Evolutionary conservation across 1,140 invertebrate species (phyloP).

Genomic region (Procambarus clarkii): DNA sequence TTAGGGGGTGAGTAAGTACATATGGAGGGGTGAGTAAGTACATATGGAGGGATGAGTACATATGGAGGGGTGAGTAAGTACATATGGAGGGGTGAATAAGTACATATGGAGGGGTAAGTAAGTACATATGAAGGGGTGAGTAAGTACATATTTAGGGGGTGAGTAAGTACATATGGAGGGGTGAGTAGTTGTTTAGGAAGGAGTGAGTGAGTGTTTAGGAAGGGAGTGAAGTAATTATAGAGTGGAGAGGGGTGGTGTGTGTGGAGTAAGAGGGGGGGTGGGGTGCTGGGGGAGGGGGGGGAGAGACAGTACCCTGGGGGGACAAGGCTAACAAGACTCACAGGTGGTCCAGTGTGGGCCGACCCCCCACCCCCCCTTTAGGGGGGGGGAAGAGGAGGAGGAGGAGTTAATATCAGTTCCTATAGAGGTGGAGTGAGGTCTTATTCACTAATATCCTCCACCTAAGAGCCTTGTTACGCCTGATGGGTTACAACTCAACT

Average conservation of each 20-base stretch:
- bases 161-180: neutral
- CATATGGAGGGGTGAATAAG: neutral
- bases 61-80: neutral
- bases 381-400: neutral
- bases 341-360: too few relatives aligned
- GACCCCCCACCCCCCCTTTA: too few relatives aligned
- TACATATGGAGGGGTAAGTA: neutral
- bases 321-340: too few relatives aligned
- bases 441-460: too few relatives aligned
- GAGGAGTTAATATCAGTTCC: neutral
- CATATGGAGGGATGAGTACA: neutral
- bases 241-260: neutral
- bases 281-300: neutral
- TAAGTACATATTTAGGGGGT: neutral
- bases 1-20: neutral
- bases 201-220: neutral
- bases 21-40: neutral
- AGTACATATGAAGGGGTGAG: neutral
- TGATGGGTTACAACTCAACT: too few relatives aligned
- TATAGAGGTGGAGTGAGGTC: too few relatives aligned
- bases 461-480: too few relatives aligned
- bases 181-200: too few relatives aligned
- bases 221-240: neutral
- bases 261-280: neutral
- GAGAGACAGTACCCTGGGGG: too few relatives aligned